Percentiles rank a stretch among this genome's conserved stretches.
phyloP scores from a whole-genome alignment of 2,113 vertebrate species.

The Lycaon pictus region DNA sequence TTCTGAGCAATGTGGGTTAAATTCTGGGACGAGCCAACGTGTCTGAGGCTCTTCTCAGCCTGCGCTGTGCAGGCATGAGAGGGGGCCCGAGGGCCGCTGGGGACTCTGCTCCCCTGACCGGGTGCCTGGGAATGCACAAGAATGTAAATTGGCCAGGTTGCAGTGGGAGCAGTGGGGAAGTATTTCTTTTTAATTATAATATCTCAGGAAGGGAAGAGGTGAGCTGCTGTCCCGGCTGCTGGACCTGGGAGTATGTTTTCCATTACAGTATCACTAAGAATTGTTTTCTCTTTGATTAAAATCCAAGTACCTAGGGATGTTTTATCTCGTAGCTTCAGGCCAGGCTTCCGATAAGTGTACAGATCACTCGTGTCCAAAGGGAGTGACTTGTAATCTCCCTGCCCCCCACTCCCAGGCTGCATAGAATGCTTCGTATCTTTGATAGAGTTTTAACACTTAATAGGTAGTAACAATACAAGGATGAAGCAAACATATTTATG shows the following conservation, averaged over 20 bases:
- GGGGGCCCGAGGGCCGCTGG: background rate
- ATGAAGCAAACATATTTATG: background rate
- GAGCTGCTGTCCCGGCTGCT: too few species aligned
- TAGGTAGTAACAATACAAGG: background rate
- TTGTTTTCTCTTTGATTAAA: background rate
- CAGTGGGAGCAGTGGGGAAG: background rate
- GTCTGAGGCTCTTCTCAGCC: fast-evolving
- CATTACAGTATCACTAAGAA: fast-evolving
- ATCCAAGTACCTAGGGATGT: background rate
- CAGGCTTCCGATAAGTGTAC: too few species aligned
- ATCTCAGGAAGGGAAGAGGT: background rate
- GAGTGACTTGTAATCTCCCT: background rate
- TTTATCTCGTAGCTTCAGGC: too few species aligned
- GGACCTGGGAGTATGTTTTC: background rate
- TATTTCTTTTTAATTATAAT: background rate
- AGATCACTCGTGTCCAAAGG: background rate
- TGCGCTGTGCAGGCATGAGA: too few species aligned
- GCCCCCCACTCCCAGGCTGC: too few species aligned
- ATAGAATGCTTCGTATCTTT: background rate
- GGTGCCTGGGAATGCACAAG: background rate
- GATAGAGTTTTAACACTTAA: background rate
- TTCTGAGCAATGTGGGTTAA: fast-evolving
- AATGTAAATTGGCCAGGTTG: fast-evolving
- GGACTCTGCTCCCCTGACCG: background rate
- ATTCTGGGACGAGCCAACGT: fast-evolving